phyloP scores from a whole-genome alignment of 2,113 vertebrate species.

The Lota lota region DNA sequence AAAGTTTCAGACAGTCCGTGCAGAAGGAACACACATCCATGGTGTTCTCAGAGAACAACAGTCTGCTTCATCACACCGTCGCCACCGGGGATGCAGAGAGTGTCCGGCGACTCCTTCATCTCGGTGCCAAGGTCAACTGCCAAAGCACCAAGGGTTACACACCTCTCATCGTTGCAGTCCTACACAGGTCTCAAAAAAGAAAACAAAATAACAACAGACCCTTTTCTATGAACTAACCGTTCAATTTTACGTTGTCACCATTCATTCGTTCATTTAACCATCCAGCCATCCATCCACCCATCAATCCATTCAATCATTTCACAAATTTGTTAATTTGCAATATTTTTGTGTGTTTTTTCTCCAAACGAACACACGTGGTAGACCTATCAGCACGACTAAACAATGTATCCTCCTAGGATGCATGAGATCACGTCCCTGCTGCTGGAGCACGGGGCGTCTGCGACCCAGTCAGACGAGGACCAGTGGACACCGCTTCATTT shows the following conservation, averaged over 20 bases:
- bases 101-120: conserved; percentile 71
- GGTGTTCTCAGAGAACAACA: conserved; percentile 61
- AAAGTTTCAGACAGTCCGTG: conserved; percentile 58
- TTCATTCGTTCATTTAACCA: too few species aligned
- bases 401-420: conserved; percentile 41
- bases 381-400: not conserved
- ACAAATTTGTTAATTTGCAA: too few species aligned
- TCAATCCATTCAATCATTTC: not conserved
- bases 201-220: not conserved
- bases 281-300: not conserved
- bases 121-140: conserved; percentile 71
- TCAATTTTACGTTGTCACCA: too few species aligned
- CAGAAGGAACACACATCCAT: conserved; percentile 51
- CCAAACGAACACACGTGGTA: too few species aligned
- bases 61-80: conserved; percentile 75
- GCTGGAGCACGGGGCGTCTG: conserved; percentile 57
- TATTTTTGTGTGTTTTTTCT: too few species aligned
- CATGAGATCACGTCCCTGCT: conserved; percentile 72
- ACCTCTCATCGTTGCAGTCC: conserved; percentile 74
- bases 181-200: conserved; percentile 60
- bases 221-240: too few species aligned
- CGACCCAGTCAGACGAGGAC: conserved; percentile 71
- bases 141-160: conserved; percentile 70
- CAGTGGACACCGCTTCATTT: conserved; percentile 82
- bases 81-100: conserved; percentile 68